These are phyloP conservation scores for Tineola bisselliella DNA, from an alignment of 2,888 invertebrate genomes.

Conservation along the genomic window DNA sequence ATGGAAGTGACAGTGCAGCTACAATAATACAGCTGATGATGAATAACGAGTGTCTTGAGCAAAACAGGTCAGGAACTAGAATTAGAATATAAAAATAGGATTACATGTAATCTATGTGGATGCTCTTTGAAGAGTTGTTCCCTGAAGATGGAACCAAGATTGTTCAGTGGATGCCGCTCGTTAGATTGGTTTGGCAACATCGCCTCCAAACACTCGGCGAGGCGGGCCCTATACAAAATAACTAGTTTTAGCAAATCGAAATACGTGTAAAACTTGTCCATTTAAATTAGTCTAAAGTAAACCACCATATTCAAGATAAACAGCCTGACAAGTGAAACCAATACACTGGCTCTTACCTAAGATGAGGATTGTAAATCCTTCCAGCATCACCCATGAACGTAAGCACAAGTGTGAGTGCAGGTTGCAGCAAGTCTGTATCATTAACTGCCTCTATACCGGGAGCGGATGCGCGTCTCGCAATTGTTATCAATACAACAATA, in stretches of 20 bases:
- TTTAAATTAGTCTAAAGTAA: not conserved
- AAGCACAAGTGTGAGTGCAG: constrained; percentile 81
- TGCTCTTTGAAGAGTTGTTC: constrained; percentile 82
- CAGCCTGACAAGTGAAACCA: no score
- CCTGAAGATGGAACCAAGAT: constrained; percentile 66
- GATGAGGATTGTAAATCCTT: constrained; percentile 89
- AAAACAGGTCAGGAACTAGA: not conserved
- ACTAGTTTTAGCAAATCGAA: no score
- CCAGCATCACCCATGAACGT: constrained; percentile 88
- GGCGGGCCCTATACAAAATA: constrained; percentile 71
- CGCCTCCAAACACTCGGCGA: constrained; percentile 90
- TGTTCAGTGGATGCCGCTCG: constrained; percentile 53
- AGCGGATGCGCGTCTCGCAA: constrained; percentile 71
- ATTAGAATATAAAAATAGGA: not conserved
- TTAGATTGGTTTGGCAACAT: constrained; percentile 79
- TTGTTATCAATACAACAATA: constrained; percentile 81
- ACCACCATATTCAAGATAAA: not conserved
- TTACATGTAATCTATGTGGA: constrained; percentile 74
- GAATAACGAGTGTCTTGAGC: no score
- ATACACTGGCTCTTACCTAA: constrained; percentile 45
- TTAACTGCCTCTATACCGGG: constrained; percentile 65
- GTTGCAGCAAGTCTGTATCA: constrained; percentile 70
- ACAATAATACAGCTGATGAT: no score
- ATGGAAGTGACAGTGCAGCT: no score
- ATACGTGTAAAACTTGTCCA: no score